Base-by-base conservation (phyloP, 64 coral and sea anemone genomes). In the Montipora efflorescens region DNA sequence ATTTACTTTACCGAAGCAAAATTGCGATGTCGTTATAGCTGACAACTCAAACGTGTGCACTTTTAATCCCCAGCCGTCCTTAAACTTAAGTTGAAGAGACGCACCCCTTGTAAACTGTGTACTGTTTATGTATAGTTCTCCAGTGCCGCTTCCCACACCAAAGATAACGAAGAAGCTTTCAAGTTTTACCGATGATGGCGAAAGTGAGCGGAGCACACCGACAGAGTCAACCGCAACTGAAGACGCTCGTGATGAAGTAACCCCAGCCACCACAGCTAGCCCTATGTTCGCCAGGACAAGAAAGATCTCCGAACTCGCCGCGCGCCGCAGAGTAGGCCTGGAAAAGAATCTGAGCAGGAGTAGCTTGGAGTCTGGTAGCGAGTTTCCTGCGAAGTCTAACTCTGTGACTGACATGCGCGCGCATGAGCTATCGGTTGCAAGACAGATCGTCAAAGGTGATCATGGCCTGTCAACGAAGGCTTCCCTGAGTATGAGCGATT, bases 271-370 rank as follows among this genome's bases (percentile, higher is more conserved):
- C 5, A 64, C 82, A 21, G 89, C 55, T 2, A 76, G 87, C 21
- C 96, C 96, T 25, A 79, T 98, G 25, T 98, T 98, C 59, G 94
- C 96, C 9, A 94, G 76, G 64, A 98, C 96, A 49, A 83, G 91
- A 83, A 95, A 98, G 68, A 94, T 98, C 22, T 79, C 96, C 2
- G 89, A 95, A 13, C 84, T 98, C 74, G 83, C 96, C 45, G 89
- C 96, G 4, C 93, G 92, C 72, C 83, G 96, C 47, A 89, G 93
- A 78, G 69, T 79, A 0, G 87, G 91, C 53, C 87, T 95, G 89
- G 93, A 98, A 19, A 95, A 89, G 66, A 89, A 83, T 53, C 75
- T 89, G 6, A 81, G 47, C 23, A 92, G 78, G 69, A 82, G 83
- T 44, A 87, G 82, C 46, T n/a, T 93, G 21, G 73, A 36, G 25